Base-by-base conservation (phyloP, 2,113 vertebrate genomes). In the Ameiurus melas region DNA sequence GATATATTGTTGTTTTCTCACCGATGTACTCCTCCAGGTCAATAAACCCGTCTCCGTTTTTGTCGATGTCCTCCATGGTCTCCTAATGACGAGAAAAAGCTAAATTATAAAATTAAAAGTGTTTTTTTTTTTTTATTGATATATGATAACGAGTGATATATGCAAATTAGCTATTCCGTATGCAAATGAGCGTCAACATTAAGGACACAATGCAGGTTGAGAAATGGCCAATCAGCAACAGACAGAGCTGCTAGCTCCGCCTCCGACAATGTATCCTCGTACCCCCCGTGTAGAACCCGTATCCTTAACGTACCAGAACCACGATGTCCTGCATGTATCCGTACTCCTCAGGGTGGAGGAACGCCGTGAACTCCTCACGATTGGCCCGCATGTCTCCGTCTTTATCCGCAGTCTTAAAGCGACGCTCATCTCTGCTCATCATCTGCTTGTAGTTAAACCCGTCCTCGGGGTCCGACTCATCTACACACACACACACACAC, bases 21-120 rank as follows among this genome's bases (percentile, higher is more conserved):
- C 98, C 98, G 8, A 99, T 99, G 90, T 99, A 99, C 83, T 99
- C 98, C 80, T 99, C 95, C 85, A 99, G 92, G 90, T 99, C 97
- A n/a, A 99, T 99, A 90, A 97, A 97, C 33, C 98, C 98, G 85
- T 99, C 98, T 30, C 96, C 96, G 14, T 99, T 99, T 93, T 99
- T 99, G 94, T 99, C 98, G 1, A 99, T 99, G 92, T 99, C 98
- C 90, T 99, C 98, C 97, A 99, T 99, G 7, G 98, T 99, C 93
- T 99, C 98, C 98, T 99, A 80, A 39, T 33, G 7, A 89, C 16
- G 4, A 85, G 84, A 51, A 81, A 77, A 85, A 19, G 70, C 8
- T 75, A 47, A 88, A 22, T 60, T 4, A 43, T 9, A 64, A 36
- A 4, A 20, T 6, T 3, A n/a, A 71, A 17, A 1, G n/a, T 51